phyloP scores from a whole-genome alignment of 2,888 invertebrate genomes.

The Cyclophora albipunctata region DNA sequence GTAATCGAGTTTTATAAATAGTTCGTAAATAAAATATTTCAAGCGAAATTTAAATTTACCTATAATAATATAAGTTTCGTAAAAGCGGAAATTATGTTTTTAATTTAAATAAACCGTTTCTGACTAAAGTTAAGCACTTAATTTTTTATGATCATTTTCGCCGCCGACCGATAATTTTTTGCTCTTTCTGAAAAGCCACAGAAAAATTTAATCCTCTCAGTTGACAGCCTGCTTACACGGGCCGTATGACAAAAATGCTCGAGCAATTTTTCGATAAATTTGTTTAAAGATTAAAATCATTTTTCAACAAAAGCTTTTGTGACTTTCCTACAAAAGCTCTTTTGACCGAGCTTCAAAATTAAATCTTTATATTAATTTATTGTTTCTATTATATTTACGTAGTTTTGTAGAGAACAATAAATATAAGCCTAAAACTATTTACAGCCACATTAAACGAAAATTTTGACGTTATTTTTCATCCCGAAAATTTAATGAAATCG shows the following conservation, averaged over 20 bases:
- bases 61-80: no score
- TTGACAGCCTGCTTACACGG: slow-evolving; percentile 35
- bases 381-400: slow-evolving; percentile 9
- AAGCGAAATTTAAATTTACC: no score
- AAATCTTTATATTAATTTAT: slow-evolving; percentile 13
- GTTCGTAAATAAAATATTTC: no score
- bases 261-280: slow-evolving; percentile 40
- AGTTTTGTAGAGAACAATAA: slow-evolving; percentile 1
- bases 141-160: no score
- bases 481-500: no score
- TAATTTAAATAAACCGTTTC: no score
- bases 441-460: no score
- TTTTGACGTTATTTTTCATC: no score
- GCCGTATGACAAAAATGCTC: slow-evolving; percentile 30
- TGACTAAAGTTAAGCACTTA: no score
- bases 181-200: slow-evolving; percentile 24
- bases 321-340: slow-evolving; percentile 18
- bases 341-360: slow-evolving; percentile 18
- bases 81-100: no score
- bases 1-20: no score
- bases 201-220: slow-evolving; percentile 36
- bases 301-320: slow-evolving; percentile 20
- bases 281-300: slow-evolving; percentile 28
- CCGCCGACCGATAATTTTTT: not conserved
- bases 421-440: no score